These are phyloP conservation scores for Melanitta fusca DNA, from an alignment of 2,797 vertebrate genomes.

Conservation along the genomic window DNA sequence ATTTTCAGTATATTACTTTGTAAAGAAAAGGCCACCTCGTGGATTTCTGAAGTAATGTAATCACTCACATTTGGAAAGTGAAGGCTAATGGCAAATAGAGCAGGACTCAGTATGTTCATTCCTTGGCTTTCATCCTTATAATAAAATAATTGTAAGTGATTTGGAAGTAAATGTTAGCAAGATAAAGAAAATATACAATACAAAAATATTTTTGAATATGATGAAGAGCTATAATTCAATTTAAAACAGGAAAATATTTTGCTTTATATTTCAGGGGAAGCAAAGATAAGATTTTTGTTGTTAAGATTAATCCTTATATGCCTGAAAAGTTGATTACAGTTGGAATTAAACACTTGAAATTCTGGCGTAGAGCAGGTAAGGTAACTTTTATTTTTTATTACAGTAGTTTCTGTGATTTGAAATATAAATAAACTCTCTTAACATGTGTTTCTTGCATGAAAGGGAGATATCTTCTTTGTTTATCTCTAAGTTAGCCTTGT, in stretches of 20 bases:
- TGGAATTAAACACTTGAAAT: conserved; percentile 97
- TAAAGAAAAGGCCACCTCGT: not conserved
- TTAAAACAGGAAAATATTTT: conserved; percentile 29
- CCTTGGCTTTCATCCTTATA: not conserved
- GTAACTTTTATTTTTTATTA: not conserved
- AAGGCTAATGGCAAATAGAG: not conserved
- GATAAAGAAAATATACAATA: not conserved
- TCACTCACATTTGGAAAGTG: not conserved
- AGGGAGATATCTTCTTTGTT: not conserved
- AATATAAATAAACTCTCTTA: not conserved
- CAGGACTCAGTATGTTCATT: not conserved
- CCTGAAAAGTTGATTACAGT: conserved; percentile 97
- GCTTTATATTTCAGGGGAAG: conserved; percentile 89
- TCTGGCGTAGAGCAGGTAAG: conserved; percentile 98
- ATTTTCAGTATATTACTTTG: not conserved
- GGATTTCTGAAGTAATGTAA: not conserved
- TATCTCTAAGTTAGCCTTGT: not conserved
- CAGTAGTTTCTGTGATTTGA: not conserved
- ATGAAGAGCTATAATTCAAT: not conserved
- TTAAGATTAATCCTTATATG: conserved; percentile 96
- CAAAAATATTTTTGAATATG: not conserved
- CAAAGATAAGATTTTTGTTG: conserved; percentile 98
- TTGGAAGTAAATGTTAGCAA: not conserved
- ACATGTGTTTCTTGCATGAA: not conserved
- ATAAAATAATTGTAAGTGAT: not conserved